phyloP scores from a whole-genome alignment of 2,113 vertebrate species.

The Enhydra lutris region DNA sequence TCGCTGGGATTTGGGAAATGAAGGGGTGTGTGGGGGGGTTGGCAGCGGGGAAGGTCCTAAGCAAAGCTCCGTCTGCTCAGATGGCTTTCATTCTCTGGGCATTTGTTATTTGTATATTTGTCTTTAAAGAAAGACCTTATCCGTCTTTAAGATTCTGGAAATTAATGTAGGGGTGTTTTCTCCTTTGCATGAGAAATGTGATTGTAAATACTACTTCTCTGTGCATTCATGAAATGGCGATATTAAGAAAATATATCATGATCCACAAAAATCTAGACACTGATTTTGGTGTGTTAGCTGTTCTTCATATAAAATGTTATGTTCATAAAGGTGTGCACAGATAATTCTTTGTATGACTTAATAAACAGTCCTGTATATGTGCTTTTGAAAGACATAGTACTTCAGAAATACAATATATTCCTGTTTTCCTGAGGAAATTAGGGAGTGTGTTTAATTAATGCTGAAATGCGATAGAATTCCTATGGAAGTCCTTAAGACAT shows the following conservation, averaged over 20 bases:
- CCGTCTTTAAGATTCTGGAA: conserved; percentile 9
- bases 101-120: background rate
- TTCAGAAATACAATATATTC: conserved; percentile 53
- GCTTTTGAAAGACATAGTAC: conserved; percentile 62
- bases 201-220: conserved; percentile 10
- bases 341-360: background rate
- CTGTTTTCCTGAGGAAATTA: conserved; percentile 77
- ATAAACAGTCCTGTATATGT: conserved; percentile 57
- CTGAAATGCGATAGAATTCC: conserved; percentile 77
- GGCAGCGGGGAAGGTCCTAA: background rate
- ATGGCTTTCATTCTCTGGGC: background rate
- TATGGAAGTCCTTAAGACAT: conserved; percentile 72
- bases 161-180: background rate
- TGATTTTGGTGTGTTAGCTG: conserved; percentile 18
- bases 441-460: conserved; percentile 79
- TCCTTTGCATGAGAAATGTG: conserved; percentile 15
- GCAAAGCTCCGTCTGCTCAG: background rate
- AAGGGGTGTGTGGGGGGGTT: background rate
- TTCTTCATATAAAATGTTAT: background rate
- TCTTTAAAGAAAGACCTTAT: background rate
- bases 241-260: background rate
- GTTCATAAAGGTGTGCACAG: background rate
- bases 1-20: background rate
- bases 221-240: background rate
- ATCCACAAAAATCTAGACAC: background rate